phyloP scores from a whole-genome alignment of 2,797 vertebrate genomes.

The Tenualosa thibaudeaui region DNA sequence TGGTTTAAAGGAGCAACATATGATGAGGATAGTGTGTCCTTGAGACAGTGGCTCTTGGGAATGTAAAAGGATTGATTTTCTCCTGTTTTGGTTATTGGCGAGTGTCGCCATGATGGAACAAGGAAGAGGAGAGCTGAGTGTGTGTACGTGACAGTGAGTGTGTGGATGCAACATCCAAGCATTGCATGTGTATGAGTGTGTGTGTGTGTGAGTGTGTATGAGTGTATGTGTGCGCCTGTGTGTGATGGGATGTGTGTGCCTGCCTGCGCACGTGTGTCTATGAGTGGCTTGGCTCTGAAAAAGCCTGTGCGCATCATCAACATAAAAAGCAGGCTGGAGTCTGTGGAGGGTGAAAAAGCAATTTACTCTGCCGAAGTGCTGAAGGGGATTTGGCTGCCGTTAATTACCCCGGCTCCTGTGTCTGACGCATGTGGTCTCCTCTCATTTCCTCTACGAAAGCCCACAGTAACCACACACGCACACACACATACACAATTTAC shows the following conservation, averaged over 20 bases:
- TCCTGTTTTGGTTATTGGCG: not conserved
- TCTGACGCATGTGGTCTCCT: conserved; percentile 28
- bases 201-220: not conserved
- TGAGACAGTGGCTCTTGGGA: not conserved
- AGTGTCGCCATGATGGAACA: not conserved
- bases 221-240: not conserved
- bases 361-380: conserved; percentile 74
- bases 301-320: conserved; percentile 66
- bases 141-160: not conserved
- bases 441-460: not conserved
- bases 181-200: not conserved
- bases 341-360: conserved; percentile 78
- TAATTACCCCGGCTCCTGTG: conserved; percentile 65
- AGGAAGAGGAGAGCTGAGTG: not conserved
- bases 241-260: not conserved
- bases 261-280: conserved; percentile 34
- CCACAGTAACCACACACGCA: conserved; percentile 5
- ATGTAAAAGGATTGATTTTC: not conserved
- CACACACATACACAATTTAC: not conserved
- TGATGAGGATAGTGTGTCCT: not conserved
- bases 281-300: conserved; percentile 57
- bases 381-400: conserved; percentile 71
- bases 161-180: not conserved
- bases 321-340: conserved; percentile 72
- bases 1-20: not conserved